Conservation (phyloP, 2,113 vertebrate species). For the Malurus alboscapulatus region DNA sequence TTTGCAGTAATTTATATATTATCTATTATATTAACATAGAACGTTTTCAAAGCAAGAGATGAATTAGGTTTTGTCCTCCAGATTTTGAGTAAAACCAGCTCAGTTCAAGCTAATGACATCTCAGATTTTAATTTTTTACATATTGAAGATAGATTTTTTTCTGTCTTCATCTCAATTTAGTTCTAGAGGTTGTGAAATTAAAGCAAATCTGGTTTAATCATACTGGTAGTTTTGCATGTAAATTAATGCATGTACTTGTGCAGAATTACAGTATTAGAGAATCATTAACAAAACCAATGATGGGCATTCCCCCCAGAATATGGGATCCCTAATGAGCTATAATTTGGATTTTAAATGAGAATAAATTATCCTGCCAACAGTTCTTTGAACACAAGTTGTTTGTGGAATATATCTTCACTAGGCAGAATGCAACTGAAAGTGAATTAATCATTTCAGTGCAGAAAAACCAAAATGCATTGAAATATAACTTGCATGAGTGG, state of each 20-base stretch:
- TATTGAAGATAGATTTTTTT: neutral
- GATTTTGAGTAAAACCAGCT: neutral
- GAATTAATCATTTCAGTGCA: neutral
- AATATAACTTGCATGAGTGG: neutral
- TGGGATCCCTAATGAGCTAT: neutral
- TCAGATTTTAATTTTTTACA: neutral
- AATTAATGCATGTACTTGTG: constrained; percentile 35
- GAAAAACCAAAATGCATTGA: neutral
- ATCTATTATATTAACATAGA: neutral
- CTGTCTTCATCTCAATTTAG: neutral
- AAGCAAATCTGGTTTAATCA: constrained; percentile 11
- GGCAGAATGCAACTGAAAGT: neutral
- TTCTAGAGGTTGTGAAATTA: constrained; percentile 11
- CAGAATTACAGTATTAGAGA: constrained; percentile 20
- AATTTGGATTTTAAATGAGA: constrained; percentile 49
- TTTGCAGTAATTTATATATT: neutral
- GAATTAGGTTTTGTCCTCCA: neutral
- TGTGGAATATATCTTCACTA: neutral
- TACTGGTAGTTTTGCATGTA: constrained; percentile 29
- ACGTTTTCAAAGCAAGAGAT: neutral
- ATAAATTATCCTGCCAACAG: constrained; percentile 14
- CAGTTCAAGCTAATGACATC: neutral
- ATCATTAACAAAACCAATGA: constrained; percentile 53
- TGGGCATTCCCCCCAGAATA: constrained; percentile 31
- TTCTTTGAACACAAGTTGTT: constrained; percentile 36